Percentiles rank a stretch among this genome's conserved stretches.
Conservation (phyloP, 1,140 invertebrate species). For the Neodiprion virginianus region DNA sequence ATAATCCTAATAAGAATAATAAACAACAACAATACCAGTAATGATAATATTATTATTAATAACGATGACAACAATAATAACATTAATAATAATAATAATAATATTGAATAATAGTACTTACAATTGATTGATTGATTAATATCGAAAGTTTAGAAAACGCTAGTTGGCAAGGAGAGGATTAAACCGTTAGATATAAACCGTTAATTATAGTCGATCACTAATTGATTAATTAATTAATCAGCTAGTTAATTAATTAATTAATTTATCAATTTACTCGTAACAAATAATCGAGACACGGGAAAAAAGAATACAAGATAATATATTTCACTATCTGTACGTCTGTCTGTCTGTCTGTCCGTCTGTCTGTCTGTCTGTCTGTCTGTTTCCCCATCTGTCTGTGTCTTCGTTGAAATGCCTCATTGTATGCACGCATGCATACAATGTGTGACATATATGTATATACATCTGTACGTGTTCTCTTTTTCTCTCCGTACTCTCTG, state of each 20-base stretch:
- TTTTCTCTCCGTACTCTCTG: conserved; percentile 57
- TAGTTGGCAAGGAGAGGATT: background rate
- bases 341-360: conserved; percentile 44
- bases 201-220: too few relatives aligned
- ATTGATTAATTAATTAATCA: too few relatives aligned
- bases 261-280: too few relatives aligned
- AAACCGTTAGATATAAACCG: too few relatives aligned
- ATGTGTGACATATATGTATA: conserved; percentile 40
- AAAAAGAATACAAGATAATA: background rate
- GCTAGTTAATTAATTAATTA: too few relatives aligned
- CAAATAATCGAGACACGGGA: too few relatives aligned
- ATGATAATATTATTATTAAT: background rate
- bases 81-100: too few relatives aligned
- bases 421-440: background rate
- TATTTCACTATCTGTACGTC: conserved; percentile 39
- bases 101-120: conserved; percentile 22
- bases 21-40: too few relatives aligned
- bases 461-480: conserved; percentile 48
- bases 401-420: background rate
- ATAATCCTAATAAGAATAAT: too few relatives aligned
- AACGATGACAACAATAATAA: conserved; percentile 26
- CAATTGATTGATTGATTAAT: conserved; percentile 21
- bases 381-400: conserved; percentile 23
- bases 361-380: conserved; percentile 55
- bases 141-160: background rate